These are phyloP conservation scores for Megaceryle torquata DNA, from an alignment of 2,113 vertebrate genomes.

Conservation along the genomic window DNA sequence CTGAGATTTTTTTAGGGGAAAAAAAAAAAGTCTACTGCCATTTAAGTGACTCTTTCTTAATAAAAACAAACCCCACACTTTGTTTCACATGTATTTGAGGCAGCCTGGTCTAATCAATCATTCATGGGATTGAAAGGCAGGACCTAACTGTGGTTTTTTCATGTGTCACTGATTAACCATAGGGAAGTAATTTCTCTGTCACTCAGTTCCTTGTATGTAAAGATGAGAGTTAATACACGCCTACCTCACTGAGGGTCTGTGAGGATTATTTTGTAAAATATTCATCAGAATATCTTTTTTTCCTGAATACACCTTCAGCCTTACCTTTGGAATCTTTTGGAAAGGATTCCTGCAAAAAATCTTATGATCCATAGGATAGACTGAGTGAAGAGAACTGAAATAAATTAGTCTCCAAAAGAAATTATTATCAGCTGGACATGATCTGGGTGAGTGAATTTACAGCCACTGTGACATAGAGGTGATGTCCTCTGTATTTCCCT, in stretches of 20 bases:
- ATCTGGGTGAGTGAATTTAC: background rate
- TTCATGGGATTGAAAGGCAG: background rate
- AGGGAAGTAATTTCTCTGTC: background rate
- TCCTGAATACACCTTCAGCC: background rate
- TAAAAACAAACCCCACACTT: background rate
- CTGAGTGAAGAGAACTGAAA: background rate
- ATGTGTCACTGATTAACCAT: background rate
- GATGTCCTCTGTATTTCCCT: background rate
- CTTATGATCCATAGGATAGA: background rate
- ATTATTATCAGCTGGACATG: background rate
- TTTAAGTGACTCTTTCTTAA: background rate
- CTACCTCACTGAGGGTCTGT: background rate
- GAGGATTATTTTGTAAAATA: slow-evolving; percentile 1
- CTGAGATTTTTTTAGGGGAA: background rate
- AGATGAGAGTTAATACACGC: background rate
- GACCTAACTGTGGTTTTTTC: background rate
- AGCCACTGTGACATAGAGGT: background rate
- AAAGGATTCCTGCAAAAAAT: background rate
- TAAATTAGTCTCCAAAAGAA: background rate
- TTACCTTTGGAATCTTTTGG: slow-evolving; percentile 29
- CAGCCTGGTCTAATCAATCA: background rate
- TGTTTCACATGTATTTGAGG: background rate
- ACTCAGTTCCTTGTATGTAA: background rate
- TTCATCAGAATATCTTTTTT: background rate
- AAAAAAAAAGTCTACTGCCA: background rate